Conservation (phyloP, 2,113 vertebrate species). For the Sula dactylatra region DNA sequence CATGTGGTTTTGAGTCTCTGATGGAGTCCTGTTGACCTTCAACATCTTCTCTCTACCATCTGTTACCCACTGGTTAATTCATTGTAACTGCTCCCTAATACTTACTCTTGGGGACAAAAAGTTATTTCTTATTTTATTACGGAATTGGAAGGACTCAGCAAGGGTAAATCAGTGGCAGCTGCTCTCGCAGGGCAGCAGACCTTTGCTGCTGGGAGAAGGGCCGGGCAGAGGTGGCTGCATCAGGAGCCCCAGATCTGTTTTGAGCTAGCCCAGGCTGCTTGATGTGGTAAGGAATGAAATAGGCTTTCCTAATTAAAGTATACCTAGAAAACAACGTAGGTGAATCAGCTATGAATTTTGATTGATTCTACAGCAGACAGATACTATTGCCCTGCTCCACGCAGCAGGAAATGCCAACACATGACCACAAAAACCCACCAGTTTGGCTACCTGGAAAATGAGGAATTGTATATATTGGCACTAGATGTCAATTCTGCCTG, state of each 20-base stretch:
- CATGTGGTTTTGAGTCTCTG: not conserved
- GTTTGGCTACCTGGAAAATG: not conserved
- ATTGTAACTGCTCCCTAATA: not conserved
- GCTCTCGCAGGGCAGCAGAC: not conserved
- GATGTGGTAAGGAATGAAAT: not conserved
- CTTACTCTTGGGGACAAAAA: not conserved
- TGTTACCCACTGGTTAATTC: not conserved
- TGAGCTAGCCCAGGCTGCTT: not conserved
- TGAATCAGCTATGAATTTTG: not conserved
- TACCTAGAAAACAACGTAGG: not conserved
- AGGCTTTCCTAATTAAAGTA: not conserved
- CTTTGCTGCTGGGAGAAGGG: not conserved
- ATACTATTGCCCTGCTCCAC: not conserved
- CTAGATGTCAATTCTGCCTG: not conserved
- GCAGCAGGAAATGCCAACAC: not conserved
- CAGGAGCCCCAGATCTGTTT: not conserved
- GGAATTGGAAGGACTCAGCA: not conserved
- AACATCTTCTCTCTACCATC: not conserved
- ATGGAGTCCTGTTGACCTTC: not conserved
- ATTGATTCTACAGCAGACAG: not conserved
- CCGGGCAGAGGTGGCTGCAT: not conserved
- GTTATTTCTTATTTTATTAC: not conserved
- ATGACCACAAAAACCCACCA: not conserved
- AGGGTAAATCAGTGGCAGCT: not conserved
- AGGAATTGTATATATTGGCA: not conserved